A percentile compares a stretch with the other conserved stretches of the same genome.
These are phyloP conservation scores for Cottus gobio DNA, from an alignment of 2,113 vertebrate species.

Conservation along the genomic window DNA sequence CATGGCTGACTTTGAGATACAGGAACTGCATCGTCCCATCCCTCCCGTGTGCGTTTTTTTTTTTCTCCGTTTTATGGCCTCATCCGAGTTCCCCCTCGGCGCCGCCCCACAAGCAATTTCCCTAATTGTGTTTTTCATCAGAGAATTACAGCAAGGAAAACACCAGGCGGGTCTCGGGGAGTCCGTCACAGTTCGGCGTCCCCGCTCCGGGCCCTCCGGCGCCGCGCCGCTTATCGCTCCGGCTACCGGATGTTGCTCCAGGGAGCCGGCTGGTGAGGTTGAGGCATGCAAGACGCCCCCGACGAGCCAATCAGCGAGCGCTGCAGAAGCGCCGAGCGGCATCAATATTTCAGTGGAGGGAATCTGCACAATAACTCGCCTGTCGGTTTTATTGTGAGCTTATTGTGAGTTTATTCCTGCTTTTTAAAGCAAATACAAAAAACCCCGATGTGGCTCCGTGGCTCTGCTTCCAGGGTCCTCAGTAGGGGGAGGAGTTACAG, in stretches of 20 bases:
- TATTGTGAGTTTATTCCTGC: background rate
- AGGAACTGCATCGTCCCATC: no score
- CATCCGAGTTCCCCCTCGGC: constrained; percentile 19
- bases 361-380: constrained; percentile 7
- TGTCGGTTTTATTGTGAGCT: background rate
- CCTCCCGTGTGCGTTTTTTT: no score
- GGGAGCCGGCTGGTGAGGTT: constrained; percentile 27
- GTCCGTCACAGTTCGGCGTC: constrained; percentile 38
- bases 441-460: background rate
- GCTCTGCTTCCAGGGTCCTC: background rate
- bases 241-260: background rate
- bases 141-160: constrained; percentile 40
- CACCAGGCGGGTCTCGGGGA: constrained; percentile 14
- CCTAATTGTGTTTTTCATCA: constrained; percentile 65
- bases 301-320: constrained; percentile 35
- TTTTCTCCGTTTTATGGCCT: constrained; percentile 32
- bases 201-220: constrained; percentile 5
- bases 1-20: no score
- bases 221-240: constrained; percentile 18
- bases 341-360: constrained; percentile 46
- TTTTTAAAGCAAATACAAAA: background rate
- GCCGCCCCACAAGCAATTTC: constrained; percentile 37
- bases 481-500: constrained; percentile 2
- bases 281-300: constrained; percentile 3
- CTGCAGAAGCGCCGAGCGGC: background rate